A percentile compares a stretch with the other conserved stretches of the same genome.
Evolutionary conservation across 1,140 invertebrate genomes (phyloP).

Genomic region (Asobara japonica): DNA sequence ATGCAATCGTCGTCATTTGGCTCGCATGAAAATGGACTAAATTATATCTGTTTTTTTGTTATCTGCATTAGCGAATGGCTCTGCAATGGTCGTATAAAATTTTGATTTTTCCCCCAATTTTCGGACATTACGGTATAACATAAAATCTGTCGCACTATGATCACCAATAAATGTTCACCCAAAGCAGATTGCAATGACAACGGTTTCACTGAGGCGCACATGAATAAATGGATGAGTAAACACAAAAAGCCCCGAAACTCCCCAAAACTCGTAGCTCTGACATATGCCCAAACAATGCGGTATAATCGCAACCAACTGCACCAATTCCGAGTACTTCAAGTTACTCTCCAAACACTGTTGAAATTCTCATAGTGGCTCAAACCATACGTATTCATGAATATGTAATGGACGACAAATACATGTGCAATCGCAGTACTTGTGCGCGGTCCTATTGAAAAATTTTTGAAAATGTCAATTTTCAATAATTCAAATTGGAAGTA

Average conservation of each 20-base stretch:
- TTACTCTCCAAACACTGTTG: not conserved
- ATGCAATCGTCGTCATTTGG: too few species aligned
- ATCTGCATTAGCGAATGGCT: too few species aligned
- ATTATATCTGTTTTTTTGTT: too few species aligned
- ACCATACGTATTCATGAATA: not conserved
- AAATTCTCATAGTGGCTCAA: not conserved
- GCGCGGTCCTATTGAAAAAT: not conserved
- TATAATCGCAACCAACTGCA: not conserved
- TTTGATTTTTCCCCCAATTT: not conserved
- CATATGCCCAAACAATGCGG: conserved; percentile 3
- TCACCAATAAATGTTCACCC: not conserved
- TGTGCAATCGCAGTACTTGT: not conserved
- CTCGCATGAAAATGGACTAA: too few species aligned
- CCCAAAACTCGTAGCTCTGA: not conserved
- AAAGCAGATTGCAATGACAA: not conserved
- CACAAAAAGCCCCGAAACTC: not conserved
- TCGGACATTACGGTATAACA: too few species aligned
- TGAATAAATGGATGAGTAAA: conserved; percentile 15
- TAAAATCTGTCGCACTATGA: not conserved
- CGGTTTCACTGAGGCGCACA: not conserved
- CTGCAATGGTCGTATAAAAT: not conserved
- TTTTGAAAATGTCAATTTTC: too few species aligned
- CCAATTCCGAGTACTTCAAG: not conserved
- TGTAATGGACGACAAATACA: not conserved
- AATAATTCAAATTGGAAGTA: too few species aligned